These are phyloP conservation scores for Setophaga coronata DNA, from an alignment of 2,113 vertebrate genomes.

Conservation along the genomic window DNA sequence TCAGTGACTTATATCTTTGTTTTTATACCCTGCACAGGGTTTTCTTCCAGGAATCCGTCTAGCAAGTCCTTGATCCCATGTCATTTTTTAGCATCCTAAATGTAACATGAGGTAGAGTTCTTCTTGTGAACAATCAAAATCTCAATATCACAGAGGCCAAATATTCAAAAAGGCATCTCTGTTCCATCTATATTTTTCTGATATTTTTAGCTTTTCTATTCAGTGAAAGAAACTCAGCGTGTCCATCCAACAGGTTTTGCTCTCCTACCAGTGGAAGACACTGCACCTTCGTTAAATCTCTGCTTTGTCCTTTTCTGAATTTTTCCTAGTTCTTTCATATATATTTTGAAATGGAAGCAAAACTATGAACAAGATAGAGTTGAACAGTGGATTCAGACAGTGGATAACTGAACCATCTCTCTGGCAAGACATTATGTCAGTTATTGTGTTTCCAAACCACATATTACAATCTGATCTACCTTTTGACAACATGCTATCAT, in stretches of 20 bases:
- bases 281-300: neutral
- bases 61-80: neutral
- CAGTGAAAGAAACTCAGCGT: neutral
- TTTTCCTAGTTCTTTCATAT: neutral
- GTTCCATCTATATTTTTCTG: neutral
- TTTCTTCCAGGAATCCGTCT: neutral
- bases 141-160: neutral
- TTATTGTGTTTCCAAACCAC: neutral
- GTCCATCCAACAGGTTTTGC: neutral
- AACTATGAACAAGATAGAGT: neutral
- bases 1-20: neutral
- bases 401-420: neutral
- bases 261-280: neutral
- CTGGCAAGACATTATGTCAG: neutral
- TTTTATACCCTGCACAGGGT: neutral
- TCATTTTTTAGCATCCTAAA: neutral
- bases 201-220: neutral
- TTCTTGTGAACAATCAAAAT: neutral
- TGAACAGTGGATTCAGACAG: neutral
- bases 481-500: neutral
- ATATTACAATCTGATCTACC: neutral
- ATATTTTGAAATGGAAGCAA: neutral
- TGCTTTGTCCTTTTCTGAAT: neutral
- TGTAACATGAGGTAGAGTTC: neutral
- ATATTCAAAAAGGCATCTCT: neutral